A percentile compares a stretch with the other conserved stretches of the same genome.
phyloP scores from a whole-genome alignment of 2,113 vertebrate genomes.

The Callocephalon fimbriatum region DNA sequence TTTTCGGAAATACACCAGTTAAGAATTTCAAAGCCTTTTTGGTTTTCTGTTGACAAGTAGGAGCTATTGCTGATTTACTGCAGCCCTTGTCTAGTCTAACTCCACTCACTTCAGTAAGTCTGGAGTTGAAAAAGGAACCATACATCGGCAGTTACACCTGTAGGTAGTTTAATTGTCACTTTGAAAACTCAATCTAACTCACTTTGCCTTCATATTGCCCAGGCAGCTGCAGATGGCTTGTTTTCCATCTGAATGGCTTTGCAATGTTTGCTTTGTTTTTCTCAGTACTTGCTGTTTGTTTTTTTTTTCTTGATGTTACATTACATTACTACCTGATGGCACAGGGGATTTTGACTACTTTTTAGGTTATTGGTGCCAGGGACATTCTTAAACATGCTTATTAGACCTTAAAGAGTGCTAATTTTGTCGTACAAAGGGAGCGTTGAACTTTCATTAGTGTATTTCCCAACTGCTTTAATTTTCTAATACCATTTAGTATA shows the following conservation, averaged over 20 bases:
- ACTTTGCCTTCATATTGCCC: conserved; percentile 1
- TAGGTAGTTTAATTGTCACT: conserved; percentile 21
- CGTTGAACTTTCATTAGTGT: conserved; percentile 49
- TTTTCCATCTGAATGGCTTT: not conserved
- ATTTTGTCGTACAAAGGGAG: conserved; percentile 44
- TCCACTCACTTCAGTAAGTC: not conserved
- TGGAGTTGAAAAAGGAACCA: not conserved
- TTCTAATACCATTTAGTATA: conserved; percentile 46
- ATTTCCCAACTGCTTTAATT: conserved; percentile 64
- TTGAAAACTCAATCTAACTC: conserved; percentile 3
- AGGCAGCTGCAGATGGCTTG: not conserved
- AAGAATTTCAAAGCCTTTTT: conserved; percentile 1
- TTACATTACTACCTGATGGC: conserved; percentile 1
- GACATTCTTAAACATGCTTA: conserved; percentile 14
- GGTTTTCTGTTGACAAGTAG: not conserved
- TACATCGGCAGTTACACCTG: not conserved
- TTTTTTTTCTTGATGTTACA: not conserved
- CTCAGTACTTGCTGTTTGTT: not conserved
- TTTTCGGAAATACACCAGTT: not conserved
- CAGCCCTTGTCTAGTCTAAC: not conserved
- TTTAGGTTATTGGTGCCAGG: conserved; percentile 36
- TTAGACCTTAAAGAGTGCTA: conserved; percentile 43
- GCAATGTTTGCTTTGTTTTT: not conserved
- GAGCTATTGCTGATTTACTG: not conserved
- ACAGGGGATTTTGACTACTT: conserved; percentile 32